Base-by-base conservation (phyloP, 37 sponge, comb jelly and placozoan genomes). In the Amphimedon queenslandica region DNA sequence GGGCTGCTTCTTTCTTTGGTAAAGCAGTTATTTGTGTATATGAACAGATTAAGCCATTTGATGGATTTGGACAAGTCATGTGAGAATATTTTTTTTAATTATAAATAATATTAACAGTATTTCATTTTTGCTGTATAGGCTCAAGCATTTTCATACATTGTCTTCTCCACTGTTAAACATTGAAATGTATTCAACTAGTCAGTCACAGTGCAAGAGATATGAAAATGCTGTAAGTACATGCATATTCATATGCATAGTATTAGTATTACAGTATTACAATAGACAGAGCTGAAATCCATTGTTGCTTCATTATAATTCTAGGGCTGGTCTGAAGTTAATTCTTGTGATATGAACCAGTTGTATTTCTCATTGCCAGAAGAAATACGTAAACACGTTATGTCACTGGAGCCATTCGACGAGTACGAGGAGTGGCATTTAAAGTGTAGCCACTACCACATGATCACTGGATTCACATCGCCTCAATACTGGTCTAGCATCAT, bases 391-490 rank as follows among this genome's bases (percentile, higher is more conserved):
- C 38, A 87, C 24, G 47, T 91, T 53, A 40, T 43, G 20, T 31
- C 18, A 3, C 40, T 94, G 42, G 95, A 94, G 75, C 42, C 64
- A 42, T 94, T 94, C 87, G 95, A 94, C 74, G 95, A 94, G 66
- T 94, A 55, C 71, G 91, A 90, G 61, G 95, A 85, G 55, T 89
- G 84, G 85, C 88, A 92, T 43, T 55, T 84, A n/a, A 92, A 92
- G 64, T 92, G 93, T 57, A 21, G 24, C n/a, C 93, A 92, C 66
- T 92, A 92, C 51, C 73, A 66, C 24, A 1, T 92, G 0, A 40
- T 92, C 68, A 77, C 72, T 63, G 81, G 87, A 28, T 25, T 55
- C 24, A 65, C 66, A 3, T 71, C 72, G 36, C 8, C 34, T 4
- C 33, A 29, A 36, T 39, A n/a, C n/a, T n/a, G n/a, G n/a, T n/a